Percentiles rank a stretch among this genome's conserved stretches.
Conservation (phyloP, 2,797 vertebrate species). For the Psittacula derbiana region DNA sequence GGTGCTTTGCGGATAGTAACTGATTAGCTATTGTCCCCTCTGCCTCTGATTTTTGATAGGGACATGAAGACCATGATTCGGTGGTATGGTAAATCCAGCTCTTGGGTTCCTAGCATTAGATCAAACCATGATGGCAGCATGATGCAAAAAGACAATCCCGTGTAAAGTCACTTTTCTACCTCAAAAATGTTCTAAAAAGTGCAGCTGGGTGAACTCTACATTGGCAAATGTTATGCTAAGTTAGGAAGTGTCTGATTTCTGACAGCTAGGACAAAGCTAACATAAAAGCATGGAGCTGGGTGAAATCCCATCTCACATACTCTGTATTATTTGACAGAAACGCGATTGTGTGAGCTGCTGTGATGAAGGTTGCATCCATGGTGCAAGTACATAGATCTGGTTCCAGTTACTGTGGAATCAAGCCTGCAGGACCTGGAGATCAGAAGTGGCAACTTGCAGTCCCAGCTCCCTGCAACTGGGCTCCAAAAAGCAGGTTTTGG, state of each 20-base stretch:
- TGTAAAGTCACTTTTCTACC: neutral
- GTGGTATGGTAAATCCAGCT: neutral
- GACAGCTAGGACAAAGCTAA: neutral
- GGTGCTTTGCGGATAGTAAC: neutral
- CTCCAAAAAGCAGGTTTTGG: neutral
- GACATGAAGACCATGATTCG: neutral
- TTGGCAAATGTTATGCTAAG: rapidly evolving
- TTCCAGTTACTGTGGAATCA: rapidly evolving
- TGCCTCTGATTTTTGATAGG: neutral
- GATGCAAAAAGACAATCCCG: neutral
- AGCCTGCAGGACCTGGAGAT: neutral
- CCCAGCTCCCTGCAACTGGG: neutral
- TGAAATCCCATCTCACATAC: neutral
- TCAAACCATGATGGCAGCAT: neutral
- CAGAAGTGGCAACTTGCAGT: neutral
- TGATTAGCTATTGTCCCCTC: neutral
- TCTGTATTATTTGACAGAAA: neutral
- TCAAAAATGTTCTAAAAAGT: neutral
- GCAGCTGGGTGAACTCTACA: rapidly evolving
- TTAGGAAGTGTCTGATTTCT: neutral
- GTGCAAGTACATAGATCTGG: neutral
- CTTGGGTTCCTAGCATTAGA: neutral
- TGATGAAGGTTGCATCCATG: neutral
- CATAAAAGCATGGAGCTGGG: neutral
- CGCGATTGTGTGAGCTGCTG: rapidly evolving